Percentiles rank a stretch among this genome's conserved stretches.
phyloP scores from a whole-genome alignment of 2,888 invertebrate species.

The Nephrotoma guestfalica region DNA sequence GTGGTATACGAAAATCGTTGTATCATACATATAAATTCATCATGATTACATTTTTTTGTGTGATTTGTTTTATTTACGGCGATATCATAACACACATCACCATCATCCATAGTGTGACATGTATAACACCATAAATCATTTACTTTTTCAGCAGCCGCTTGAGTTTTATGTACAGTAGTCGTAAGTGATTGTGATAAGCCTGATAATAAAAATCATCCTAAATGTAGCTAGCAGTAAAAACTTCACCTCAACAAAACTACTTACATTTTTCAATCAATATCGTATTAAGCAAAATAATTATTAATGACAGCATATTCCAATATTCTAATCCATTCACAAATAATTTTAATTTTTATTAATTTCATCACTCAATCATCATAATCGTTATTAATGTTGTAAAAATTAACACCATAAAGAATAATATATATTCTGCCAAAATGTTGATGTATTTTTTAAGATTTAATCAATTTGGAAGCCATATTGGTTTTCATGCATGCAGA shows the following conservation, averaged over 20 bases:
- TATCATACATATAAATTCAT: constrained; percentile 65
- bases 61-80: constrained; percentile 43
- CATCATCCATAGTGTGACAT: constrained; percentile 63
- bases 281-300: neutral
- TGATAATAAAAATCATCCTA: constrained; percentile 10
- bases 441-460: neutral
- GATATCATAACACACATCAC: constrained; percentile 54
- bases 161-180: constrained; percentile 59
- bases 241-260: neutral
- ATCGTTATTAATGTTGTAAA: neutral
- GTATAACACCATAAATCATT: constrained; percentile 72
- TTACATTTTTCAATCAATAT: neutral
- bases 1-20: constrained; percentile 69
- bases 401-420: neutral
- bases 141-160: constrained; percentile 59
- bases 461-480: neutral
- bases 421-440: neutral
- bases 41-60: constrained; percentile 60
- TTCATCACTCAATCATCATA: neutral
- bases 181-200: constrained; percentile 31
- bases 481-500: neutral
- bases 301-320: neutral
- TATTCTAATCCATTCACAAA: neutral
- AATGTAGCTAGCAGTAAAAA: neutral
- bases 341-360: neutral